These are phyloP conservation scores for Lophotis ruficrista DNA, from an alignment of 2,113 vertebrate genomes.

Conservation along the genomic window DNA sequence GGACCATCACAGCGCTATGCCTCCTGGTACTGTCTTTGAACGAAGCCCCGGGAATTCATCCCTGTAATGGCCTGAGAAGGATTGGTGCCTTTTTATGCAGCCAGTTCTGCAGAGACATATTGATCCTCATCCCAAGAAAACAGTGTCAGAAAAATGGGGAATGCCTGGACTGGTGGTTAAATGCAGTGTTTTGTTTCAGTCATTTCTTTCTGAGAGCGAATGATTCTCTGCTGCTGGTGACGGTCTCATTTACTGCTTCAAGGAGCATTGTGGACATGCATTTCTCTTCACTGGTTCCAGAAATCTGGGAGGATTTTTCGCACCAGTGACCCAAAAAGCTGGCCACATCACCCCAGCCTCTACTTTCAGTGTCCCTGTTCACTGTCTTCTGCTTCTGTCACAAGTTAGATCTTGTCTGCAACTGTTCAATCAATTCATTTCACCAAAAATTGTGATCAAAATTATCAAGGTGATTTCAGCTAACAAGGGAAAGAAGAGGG, in stretches of 20 bases:
- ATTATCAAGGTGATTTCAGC: constrained; percentile 63
- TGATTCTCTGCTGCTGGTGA: not conserved
- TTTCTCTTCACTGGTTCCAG: not conserved
- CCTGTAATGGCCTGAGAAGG: not conserved
- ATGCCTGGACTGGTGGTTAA: not conserved
- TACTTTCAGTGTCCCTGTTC: not conserved
- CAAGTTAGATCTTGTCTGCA: not conserved
- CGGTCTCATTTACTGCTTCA: not conserved
- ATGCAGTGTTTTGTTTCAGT: not conserved
- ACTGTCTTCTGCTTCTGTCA: not conserved
- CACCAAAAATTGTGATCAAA: constrained; percentile 53
- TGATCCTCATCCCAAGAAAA: not conserved
- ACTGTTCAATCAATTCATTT: constrained; percentile 59
- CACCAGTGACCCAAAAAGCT: not conserved
- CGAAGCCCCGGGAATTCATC: not conserved
- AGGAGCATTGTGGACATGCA: not conserved
- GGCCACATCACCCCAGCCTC: not conserved
- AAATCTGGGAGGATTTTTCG: not conserved
- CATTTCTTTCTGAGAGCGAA: not conserved
- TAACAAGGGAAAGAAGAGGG: constrained; percentile 11
- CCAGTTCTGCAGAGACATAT: not conserved
- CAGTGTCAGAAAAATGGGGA: not conserved
- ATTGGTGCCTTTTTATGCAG: not conserved
- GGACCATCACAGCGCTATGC: not conserved
- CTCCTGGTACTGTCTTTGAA: not conserved